phyloP scores from a whole-genome alignment of 2,797 vertebrate species.

The Arrhamphus sclerolepis region DNA sequence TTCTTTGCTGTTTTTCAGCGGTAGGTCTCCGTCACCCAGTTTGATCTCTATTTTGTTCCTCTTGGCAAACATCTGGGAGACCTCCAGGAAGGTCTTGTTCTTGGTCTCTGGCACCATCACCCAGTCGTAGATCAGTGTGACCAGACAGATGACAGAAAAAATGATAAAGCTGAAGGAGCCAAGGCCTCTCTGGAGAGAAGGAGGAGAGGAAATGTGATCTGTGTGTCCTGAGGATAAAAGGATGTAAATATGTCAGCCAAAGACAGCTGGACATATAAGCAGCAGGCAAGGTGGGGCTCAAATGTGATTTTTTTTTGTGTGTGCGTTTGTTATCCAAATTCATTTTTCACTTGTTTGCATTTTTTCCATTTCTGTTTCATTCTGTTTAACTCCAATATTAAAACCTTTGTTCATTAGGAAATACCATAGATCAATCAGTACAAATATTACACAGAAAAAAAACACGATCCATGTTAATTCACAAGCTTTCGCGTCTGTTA shows the following conservation, averaged over 20 bases:
- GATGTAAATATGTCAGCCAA: slow-evolving; percentile 8
- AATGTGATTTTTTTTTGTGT: slow-evolving; percentile 2
- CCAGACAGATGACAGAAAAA: slow-evolving; percentile 86
- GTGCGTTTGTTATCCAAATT: slow-evolving; percentile 20
- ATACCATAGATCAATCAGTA: not conserved
- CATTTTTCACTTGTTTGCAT: slow-evolving; percentile 23
- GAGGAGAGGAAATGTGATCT: slow-evolving; percentile 28
- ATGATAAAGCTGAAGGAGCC: slow-evolving; percentile 89
- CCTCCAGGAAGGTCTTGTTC: slow-evolving; percentile 90
- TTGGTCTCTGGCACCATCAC: slow-evolving; percentile 92
- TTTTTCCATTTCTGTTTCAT: slow-evolving; percentile 27
- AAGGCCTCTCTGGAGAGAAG: slow-evolving; percentile 80
- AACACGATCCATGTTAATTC: fast-evolving
- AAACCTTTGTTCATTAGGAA: not conserved
- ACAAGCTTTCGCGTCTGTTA: not conserved
- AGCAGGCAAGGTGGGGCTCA: not conserved
- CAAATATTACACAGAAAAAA: not conserved
- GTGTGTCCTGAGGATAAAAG: slow-evolving; percentile 10
- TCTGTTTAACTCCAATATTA: slow-evolving; percentile 17
- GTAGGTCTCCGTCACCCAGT: slow-evolving; percentile 62
- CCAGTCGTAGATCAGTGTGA: slow-evolving; percentile 86
- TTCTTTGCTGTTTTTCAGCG: slow-evolving; percentile 51
- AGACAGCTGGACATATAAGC: slow-evolving; percentile 11
- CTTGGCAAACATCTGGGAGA: slow-evolving; percentile 88
- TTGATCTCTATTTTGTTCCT: slow-evolving; percentile 86